These are phyloP conservation scores for Taurulus bubalis DNA, from an alignment of 2,113 vertebrate genomes.

Conservation along the genomic window DNA sequence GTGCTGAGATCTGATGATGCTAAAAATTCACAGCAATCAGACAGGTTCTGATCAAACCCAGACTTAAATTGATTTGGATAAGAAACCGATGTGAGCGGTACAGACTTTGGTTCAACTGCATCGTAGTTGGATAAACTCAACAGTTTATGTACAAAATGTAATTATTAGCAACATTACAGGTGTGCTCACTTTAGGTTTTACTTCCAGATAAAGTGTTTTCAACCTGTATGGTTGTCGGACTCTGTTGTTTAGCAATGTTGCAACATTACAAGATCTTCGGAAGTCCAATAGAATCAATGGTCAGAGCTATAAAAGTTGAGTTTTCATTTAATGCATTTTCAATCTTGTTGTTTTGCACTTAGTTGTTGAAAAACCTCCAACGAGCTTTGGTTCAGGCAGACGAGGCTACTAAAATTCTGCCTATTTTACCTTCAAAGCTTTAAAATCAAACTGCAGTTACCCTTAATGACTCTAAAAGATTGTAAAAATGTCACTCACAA, in stretches of 20 bases:
- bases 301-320: neutral
- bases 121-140: neutral
- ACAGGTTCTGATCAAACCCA: neutral
- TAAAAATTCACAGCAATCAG: neutral
- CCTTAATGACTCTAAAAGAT: conserved; percentile 14
- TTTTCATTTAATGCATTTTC: conserved; percentile 8
- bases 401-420: neutral
- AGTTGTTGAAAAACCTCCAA: neutral
- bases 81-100: neutral
- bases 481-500: conserved; percentile 38
- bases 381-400: neutral
- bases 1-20: neutral
- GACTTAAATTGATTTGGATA: neutral
- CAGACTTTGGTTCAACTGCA: neutral
- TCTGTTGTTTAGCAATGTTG: neutral
- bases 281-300: neutral
- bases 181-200: neutral
- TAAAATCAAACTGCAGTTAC: neutral
- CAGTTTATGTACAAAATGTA: neutral
- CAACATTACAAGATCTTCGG: neutral
- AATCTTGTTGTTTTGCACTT: neutral
- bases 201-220: neutral
- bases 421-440: neutral
- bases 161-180: neutral
- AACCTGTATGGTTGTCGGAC: neutral